Percentiles rank a stretch among this genome's conserved stretches.
phyloP scores from a whole-genome alignment of 2,888 invertebrate genomes.

The Drosophila ezoana region DNA sequence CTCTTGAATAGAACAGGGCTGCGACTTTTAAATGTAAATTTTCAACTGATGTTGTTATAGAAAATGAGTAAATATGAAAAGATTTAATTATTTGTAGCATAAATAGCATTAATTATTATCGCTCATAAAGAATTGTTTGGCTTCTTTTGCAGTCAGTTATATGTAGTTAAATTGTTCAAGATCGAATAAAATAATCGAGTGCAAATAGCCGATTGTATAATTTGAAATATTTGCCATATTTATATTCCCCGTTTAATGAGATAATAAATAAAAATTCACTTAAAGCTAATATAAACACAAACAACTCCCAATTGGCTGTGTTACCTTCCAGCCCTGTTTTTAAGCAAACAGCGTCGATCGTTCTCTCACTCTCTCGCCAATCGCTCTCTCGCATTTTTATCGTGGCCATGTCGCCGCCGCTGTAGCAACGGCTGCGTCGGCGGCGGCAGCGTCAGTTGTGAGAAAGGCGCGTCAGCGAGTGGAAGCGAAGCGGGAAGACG shows the following conservation, averaged over 20 bases:
- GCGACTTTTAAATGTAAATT: constrained; percentile 6
- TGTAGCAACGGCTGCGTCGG: constrained; percentile 57
- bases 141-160: neutral
- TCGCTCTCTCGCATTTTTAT: constrained; percentile 34
- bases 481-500: constrained; percentile 40
- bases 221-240: neutral
- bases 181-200: neutral
- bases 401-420: constrained; percentile 35
- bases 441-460: constrained; percentile 55
- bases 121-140: no score
- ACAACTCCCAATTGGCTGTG: constrained; percentile 29
- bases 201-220: neutral
- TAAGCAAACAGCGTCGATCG: constrained; percentile 34
- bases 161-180: neutral
- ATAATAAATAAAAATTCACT: neutral
- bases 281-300: neutral
- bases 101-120: neutral
- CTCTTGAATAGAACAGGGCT: constrained; percentile 46
- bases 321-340: constrained; percentile 38
- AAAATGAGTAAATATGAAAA: neutral
- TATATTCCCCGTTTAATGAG: neutral
- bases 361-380: constrained; percentile 15
- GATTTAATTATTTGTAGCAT: neutral
- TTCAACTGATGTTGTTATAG: neutral
- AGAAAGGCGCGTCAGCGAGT: constrained; percentile 53